Evolutionary conservation across 2,113 vertebrate genomes (phyloP), one percentile per base, ranked within the genome.

Genomic region (Panurus biarmicus): DNA sequence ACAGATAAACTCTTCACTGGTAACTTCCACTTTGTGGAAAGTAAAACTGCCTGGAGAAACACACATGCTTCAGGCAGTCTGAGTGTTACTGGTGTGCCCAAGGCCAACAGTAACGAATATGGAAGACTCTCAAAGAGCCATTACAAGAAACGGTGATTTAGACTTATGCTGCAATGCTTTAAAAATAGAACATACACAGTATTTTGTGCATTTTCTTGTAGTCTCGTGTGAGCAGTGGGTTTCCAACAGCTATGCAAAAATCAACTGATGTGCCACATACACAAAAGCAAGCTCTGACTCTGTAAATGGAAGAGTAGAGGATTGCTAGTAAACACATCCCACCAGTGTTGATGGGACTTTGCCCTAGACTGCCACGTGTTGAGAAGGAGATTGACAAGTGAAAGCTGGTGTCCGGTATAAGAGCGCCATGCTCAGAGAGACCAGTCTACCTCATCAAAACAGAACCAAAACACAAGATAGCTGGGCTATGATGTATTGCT

Each of bases 51-150:
- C 42, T 38, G 38, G 25, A 61, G 44, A 93, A 93, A 42, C 2
- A 8, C 1, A 4, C 4, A 2, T 0, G 1, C 36, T 54, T 77
- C 71, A 48, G 20, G n/a, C 61, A 80, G 79, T 35, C 36, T 19
- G 61, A 82, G 83, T 8, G 5, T 38, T 35, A 74, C 8, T 3
- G 61, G 40, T 10, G 61, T 15, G 3, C 28, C 15, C 51, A 67
- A 76, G 35, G 73, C n/a, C 80, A 57, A 70, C 26, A 67, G 51
- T 12, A 54, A 40, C 0, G 0, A 11, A 33, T 10, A 19, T 14
- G 54, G 85, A 94, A 84, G 82, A 90, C 7, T 9, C 29, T 40
- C 29, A 11, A 12, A 25, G 42, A 66, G 21, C 21, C 56, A 35
- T 51, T 19, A 73, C 35, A 86, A 86, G 38, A 54, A 60, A 70